phyloP scores from a whole-genome alignment of 2,797 vertebrate species.

The Falco berigora region DNA sequence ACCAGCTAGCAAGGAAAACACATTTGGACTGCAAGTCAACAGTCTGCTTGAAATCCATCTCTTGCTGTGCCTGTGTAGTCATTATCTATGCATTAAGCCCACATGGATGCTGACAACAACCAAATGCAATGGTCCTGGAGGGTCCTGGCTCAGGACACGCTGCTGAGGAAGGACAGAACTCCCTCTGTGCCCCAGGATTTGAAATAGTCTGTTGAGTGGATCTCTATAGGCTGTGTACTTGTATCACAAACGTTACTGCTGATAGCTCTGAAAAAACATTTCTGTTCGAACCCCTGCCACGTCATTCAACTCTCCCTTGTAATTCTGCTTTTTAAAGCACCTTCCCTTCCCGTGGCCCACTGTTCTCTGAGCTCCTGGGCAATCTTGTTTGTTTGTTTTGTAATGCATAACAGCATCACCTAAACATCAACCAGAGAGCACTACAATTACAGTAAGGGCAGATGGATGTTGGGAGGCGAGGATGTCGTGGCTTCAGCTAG shows the following conservation, averaged over 20 bases:
- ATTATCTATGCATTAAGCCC: neutral
- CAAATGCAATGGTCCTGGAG: neutral
- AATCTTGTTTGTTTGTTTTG: neutral
- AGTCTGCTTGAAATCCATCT: neutral
- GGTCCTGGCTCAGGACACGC: neutral
- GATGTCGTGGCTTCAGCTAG: neutral
- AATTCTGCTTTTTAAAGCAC: neutral
- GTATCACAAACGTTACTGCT: neutral
- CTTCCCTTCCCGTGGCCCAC: neutral
- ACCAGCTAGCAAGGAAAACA: neutral
- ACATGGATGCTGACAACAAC: neutral
- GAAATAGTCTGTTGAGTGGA: neutral
- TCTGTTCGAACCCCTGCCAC: neutral
- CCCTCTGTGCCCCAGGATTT: neutral
- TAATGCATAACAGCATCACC: neutral
- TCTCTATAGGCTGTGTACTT: no score
- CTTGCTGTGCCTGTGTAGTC: neutral
- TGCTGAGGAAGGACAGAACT: neutral
- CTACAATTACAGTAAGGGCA: neutral
- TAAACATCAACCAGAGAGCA: neutral
- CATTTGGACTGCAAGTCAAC: neutral
- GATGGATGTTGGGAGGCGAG: neutral
- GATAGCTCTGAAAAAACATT: neutral
- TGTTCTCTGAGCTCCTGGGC: neutral
- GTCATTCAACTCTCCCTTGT: neutral